Base-by-base conservation (phyloP, 1,140 invertebrate species). In the Samia ricini region DNA sequence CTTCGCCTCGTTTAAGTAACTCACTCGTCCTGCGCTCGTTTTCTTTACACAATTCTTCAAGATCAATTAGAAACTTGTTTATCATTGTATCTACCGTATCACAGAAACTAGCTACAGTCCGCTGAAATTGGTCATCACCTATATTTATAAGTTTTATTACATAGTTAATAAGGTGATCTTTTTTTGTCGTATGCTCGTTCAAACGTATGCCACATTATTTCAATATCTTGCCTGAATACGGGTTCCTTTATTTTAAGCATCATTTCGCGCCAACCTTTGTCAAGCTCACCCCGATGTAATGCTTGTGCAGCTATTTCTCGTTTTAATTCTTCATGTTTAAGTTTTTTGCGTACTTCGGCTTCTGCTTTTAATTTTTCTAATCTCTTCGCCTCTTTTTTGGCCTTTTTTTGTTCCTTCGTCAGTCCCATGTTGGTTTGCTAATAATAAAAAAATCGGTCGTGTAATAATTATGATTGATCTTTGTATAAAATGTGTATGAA, bases 211-310 rank as follows among this genome's bases (percentile, higher is more conserved):
- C 86, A 88, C 77, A 87, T 77, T 4, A 88, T 76, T 76, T 90
- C 79, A 15, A 90, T 81, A 20, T 90, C 86, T 66, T 87, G 69
- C 55, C 66, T 83, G 51, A 89, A 87, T 4, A 87, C 62, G 0
- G 88, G 88, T 71, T 86, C 83, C 64, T 88, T 88, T 33, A 90
- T 86, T 63, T 88, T 86, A 0, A 84, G 54, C 85, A 90, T 86
- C 64, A 82, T 69, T 51, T 81, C 73, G 0, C 77, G 74, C 83
- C 85, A 88, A 26, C 64, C 79, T 56, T 77, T 79, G 20, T 90
- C 82, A 4, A 90, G 23, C 33, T 81, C 79, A 5, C 68, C 74
- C 56, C 72, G 66, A 55, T 73, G 77, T 21, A 61, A 33, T 4
- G 77, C 73, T 55, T 88, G 85, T 23, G 79, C 79, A 49, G 69